These are phyloP conservation scores for Elanus axillaris DNA, from an alignment of 2,113 vertebrate genomes.

Conservation along the genomic window DNA sequence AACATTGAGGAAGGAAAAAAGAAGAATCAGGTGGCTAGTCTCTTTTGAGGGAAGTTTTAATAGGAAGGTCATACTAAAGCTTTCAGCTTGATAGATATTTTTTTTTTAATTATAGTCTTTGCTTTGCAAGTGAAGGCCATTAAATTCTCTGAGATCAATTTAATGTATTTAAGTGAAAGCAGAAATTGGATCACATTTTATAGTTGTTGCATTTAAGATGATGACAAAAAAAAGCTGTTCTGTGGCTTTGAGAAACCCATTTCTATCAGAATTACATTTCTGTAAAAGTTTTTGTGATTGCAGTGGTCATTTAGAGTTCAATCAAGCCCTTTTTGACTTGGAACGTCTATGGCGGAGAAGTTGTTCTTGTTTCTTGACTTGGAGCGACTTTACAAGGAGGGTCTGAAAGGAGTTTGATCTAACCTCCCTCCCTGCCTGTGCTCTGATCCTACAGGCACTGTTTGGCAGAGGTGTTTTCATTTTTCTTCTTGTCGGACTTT, in stretches of 20 bases:
- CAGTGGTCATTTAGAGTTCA: neutral
- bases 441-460: neutral
- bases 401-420: neutral
- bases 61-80: neutral
- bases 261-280: neutral
- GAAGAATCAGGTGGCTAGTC: neutral
- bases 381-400: neutral
- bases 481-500: neutral
- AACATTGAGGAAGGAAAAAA: neutral
- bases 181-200: neutral
- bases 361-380: neutral
- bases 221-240: neutral
- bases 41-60: neutral
- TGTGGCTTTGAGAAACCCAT: neutral
- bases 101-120: neutral
- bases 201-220: neutral
- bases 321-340: neutral
- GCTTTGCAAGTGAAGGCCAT: neutral
- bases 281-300: neutral
- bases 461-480: rapidly evolving
- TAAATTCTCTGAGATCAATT: neutral
- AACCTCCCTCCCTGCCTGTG: neutral
- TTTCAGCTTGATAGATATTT: neutral
- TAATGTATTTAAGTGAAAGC: neutral
- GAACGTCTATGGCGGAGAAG: rapidly evolving